Evolutionary conservation across 2,797 vertebrate species (phyloP).

Genomic region (Cetoscarus ocellatus): DNA sequence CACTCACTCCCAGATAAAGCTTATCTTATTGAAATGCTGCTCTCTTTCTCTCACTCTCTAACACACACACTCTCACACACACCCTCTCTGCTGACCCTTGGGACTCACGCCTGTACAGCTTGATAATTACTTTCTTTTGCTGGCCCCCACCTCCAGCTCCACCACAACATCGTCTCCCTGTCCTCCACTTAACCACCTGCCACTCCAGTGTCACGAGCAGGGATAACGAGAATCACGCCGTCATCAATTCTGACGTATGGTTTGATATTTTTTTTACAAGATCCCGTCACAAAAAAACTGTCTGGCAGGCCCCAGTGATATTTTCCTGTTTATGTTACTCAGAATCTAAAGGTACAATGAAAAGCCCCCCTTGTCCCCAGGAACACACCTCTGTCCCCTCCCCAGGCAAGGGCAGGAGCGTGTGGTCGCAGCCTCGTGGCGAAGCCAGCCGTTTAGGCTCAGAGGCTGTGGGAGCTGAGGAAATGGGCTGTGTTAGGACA

Average conservation of each 20-base stretch:
- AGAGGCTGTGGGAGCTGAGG: slow-evolving; percentile 47
- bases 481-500: slow-evolving; percentile 69
- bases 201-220: slow-evolving; percentile 57
- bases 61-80: slow-evolving; percentile 38
- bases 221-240: slow-evolving; percentile 52
- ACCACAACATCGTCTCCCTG: slow-evolving; percentile 38
- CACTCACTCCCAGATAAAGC: slow-evolving; percentile 60
- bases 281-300: not conserved
- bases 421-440: slow-evolving; percentile 29
- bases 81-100: slow-evolving; percentile 60
- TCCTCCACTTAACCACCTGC: slow-evolving; percentile 79
- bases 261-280: slow-evolving; percentile 11
- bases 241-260: slow-evolving; percentile 36
- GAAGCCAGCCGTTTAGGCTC: slow-evolving; percentile 22
- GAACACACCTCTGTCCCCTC: slow-evolving; percentile 23
- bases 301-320: not conserved
- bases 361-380: not conserved
- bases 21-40: slow-evolving; percentile 60
- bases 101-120: slow-evolving; percentile 66
- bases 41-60: slow-evolving; percentile 18
- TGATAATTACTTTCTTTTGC: slow-evolving; percentile 80
- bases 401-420: slow-evolving; percentile 39
- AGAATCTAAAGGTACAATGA: not conserved
- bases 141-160: slow-evolving; percentile 44
- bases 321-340: not conserved